Conservation (phyloP, 2,797 vertebrate genomes). For the Anolis apletophallus region DNA sequence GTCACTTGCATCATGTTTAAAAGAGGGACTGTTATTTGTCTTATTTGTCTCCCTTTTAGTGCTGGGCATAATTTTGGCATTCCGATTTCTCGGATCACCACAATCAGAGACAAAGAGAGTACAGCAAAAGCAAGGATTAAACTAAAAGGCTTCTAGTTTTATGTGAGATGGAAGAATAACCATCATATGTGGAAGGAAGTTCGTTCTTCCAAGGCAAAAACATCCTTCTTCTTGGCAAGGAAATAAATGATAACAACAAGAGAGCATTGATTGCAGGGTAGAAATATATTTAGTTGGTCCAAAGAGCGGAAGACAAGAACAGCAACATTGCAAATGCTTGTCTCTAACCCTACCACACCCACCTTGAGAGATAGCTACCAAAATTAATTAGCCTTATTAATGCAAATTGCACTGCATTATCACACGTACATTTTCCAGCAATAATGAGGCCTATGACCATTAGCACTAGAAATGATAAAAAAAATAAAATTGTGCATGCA, state of each 20-base stretch:
- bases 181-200: conserved; percentile 39
- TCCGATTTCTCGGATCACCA: conserved; percentile 48
- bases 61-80: conserved; percentile 75
- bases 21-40: conserved; percentile 64
- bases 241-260: conserved; percentile 67
- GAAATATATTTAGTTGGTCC: conserved; percentile 23
- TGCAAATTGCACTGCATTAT: conserved; percentile 72
- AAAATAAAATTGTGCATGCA: conserved; percentile 67
- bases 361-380: conserved; percentile 60
- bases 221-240: conserved; percentile 43
- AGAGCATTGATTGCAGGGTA: conserved; percentile 46
- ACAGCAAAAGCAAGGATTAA: conserved; percentile 54
- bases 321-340: conserved; percentile 38
- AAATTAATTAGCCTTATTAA: conserved; percentile 76
- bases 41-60: conserved; percentile 61
- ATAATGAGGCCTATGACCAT: neutral
- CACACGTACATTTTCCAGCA: conserved; percentile 55
- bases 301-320: conserved; percentile 43
- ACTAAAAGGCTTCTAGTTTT: conserved; percentile 43
- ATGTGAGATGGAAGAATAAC: conserved; percentile 41
- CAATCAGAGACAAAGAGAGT: conserved; percentile 56
- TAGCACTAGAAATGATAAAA: neutral
- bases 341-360: conserved; percentile 50
- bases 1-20: conserved; percentile 69
- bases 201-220: conserved; percentile 36